phyloP scores from a whole-genome alignment of 2,888 invertebrate genomes.

The Pteria penguin region DNA sequence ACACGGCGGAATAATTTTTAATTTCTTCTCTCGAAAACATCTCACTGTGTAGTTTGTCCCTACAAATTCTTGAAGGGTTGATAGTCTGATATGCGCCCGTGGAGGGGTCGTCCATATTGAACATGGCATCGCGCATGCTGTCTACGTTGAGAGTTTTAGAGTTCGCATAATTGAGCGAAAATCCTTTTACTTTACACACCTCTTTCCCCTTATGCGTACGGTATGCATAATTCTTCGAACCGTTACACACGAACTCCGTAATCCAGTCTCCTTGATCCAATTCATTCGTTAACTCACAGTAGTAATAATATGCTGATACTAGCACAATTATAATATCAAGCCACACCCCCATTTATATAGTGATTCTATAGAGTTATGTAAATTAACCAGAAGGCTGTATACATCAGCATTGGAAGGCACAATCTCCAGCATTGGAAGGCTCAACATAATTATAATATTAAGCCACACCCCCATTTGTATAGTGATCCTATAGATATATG shows the following conservation, averaged over 20 bases:
- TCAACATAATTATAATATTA: no score
- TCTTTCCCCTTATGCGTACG: slow-evolving; percentile 43
- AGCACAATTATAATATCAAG: no score
- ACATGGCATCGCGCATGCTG: no score
- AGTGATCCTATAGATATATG: no score
- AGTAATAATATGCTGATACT: no score
- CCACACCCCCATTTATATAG: no score
- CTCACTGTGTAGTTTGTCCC: background rate
- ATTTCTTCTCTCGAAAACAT: slow-evolving; percentile 30
- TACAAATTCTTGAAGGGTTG: background rate
- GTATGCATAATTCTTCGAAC: slow-evolving; percentile 75
- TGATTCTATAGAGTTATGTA: no score
- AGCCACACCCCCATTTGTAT: no score
- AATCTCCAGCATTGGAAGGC: no score
- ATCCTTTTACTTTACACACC: slow-evolving; percentile 60
- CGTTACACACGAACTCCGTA: slow-evolving; percentile 64
- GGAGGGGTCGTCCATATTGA: background rate
- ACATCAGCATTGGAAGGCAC: no score
- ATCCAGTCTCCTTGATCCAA: slow-evolving; percentile 56
- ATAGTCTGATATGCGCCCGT: background rate
- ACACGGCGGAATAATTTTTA: slow-evolving; percentile 73
- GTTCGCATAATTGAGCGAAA: slow-evolving; percentile 52
- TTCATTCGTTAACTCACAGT: slow-evolving; percentile 77
- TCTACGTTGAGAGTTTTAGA: slow-evolving; percentile 39
- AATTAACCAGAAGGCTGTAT: no score